phyloP scores from a whole-genome alignment of 2,113 vertebrate species.

The Thymallus thymallus region DNA sequence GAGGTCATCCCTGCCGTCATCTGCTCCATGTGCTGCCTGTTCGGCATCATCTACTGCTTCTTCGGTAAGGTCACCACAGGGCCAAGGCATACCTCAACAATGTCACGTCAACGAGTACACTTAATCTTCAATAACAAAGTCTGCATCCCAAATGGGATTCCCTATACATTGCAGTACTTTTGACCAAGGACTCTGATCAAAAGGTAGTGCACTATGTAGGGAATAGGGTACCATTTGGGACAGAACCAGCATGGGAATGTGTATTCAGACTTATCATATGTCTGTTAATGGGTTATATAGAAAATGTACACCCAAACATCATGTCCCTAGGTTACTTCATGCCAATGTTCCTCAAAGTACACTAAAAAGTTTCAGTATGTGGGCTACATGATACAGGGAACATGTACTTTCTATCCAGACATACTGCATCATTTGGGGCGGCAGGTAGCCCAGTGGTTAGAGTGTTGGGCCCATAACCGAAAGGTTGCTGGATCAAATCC shows the following conservation, averaged over 20 bases:
- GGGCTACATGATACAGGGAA: not conserved
- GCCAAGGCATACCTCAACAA: not conserved
- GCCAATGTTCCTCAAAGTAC: too few relatives aligned
- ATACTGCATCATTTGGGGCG: not conserved
- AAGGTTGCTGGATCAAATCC: too few relatives aligned
- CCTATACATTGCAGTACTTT: too few relatives aligned
- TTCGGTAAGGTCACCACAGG: constrained; percentile 76
- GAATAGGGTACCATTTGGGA: too few relatives aligned
- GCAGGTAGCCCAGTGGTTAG: too few relatives aligned
- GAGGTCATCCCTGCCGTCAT: constrained; percentile 80
- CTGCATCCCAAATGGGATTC: not conserved
- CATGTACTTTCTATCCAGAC: not conserved
- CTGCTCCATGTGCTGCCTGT: constrained; percentile 84
- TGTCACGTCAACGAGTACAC: not conserved
- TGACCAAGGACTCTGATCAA: too few relatives aligned
- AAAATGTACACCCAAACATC: not conserved
- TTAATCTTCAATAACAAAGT: not conserved
- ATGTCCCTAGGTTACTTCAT: not conserved
- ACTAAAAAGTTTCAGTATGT: not conserved
- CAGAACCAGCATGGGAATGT: too few relatives aligned
- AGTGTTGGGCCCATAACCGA: too few relatives aligned
- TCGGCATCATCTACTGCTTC: constrained; percentile 88
- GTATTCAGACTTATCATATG: not conserved
- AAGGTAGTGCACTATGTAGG: too few relatives aligned
- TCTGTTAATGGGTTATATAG: not conserved